These are phyloP conservation scores for Porites lutea DNA, from an alignment of 64 coral and sea anemone genomes.

Conservation along the genomic window DNA sequence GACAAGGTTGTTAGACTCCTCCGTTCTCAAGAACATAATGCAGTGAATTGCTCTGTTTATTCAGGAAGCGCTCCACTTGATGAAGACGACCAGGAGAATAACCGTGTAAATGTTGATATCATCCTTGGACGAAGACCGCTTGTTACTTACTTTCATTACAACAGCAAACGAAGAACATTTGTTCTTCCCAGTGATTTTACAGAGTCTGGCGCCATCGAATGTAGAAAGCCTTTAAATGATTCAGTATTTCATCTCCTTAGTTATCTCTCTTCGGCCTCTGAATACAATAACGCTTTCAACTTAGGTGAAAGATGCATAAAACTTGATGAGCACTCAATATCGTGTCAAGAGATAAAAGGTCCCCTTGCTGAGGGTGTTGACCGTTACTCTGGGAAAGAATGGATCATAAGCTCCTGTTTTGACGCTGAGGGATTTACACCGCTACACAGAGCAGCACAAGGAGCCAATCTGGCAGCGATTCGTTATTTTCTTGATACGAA, in stretches of 20 bases:
- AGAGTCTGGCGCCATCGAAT: neutral
- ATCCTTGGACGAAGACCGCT: neutral
- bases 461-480: neutral
- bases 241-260: neutral
- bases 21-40: neutral
- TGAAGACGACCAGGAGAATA: too few species aligned
- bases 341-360: neutral
- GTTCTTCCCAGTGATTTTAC: neutral
- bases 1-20: neutral
- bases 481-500: neutral
- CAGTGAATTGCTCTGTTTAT: neutral
- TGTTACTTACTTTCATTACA: neutral
- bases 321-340: too few species aligned
- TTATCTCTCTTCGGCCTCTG: neutral
- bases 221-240: neutral
- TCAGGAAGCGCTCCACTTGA: neutral
- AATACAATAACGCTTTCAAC: neutral
- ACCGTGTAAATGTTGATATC: neutral
- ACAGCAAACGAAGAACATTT: too few species aligned
- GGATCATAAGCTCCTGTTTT: neutral
- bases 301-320: neutral
- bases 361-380: neutral
- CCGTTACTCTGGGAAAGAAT: neutral
- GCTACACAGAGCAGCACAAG: conserved; percentile 7
- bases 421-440: conserved; percentile 3